Evolutionary conservation across 2,888 invertebrate species (phyloP).

Genomic region (Helleia helle): DNA sequence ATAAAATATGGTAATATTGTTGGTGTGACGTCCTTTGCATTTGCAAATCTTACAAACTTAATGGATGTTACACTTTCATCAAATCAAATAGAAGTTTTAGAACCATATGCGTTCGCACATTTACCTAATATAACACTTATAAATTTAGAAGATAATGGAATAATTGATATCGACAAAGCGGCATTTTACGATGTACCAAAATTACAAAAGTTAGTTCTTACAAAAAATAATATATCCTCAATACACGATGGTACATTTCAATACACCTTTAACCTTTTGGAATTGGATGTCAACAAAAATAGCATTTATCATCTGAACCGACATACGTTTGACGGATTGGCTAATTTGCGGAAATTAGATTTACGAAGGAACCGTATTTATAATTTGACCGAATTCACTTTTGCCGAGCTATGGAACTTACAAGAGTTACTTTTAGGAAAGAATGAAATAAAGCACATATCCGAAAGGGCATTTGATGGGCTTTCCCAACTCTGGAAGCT

Average conservation of each 20-base stretch:
- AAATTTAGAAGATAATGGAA: constrained; percentile 83
- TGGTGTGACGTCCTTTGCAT: constrained; percentile 80
- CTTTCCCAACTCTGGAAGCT: constrained; percentile 81
- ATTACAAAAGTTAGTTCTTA: constrained; percentile 82
- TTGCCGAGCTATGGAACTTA: constrained; percentile 84
- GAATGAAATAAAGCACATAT: constrained; percentile 81
- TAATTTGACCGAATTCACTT: constrained; percentile 85
- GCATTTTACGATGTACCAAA: constrained; percentile 83
- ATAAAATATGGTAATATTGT: constrained; percentile 82
- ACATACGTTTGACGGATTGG: constrained; percentile 84
- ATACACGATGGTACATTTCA: constrained; percentile 89
- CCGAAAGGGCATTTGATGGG: constrained; percentile 84
- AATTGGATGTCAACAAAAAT: constrained; percentile 86
- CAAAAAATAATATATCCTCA: constrained; percentile 88
- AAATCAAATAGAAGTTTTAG: constrained; percentile 80
- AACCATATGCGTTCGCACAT: constrained; percentile 81
- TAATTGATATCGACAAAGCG: constrained; percentile 81
- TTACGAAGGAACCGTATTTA: constrained; percentile 82
- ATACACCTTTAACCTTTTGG: constrained; percentile 81
- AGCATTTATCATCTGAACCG: constrained; percentile 82
- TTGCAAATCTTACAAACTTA: constrained; percentile 81
- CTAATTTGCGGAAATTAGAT: constrained; percentile 81
- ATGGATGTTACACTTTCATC: constrained; percentile 78
- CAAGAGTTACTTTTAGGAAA: constrained; percentile 80
- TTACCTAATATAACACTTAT: constrained; percentile 79